These are phyloP conservation scores for Myanophis thanlyinensis DNA, from an alignment of 2,113 vertebrate species.

Conservation along the genomic window DNA sequence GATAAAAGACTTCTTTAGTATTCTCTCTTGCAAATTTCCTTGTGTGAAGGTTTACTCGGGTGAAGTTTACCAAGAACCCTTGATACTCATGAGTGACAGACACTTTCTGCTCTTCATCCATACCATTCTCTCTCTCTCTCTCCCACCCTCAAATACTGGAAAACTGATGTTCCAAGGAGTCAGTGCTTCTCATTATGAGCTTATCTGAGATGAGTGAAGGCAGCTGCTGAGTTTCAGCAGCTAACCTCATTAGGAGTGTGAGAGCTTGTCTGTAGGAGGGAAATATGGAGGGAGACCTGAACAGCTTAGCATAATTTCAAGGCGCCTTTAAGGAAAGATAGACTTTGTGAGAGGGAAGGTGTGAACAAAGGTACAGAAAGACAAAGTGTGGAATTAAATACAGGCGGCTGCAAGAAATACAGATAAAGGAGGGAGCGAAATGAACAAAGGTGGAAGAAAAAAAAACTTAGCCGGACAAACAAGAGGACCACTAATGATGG, in stretches of 20 bases:
- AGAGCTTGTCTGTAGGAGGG: not conserved
- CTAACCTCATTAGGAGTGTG: rapidly evolving
- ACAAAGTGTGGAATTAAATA: not conserved
- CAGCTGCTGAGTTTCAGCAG: not conserved
- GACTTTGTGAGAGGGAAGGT: not conserved
- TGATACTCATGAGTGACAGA: not conserved
- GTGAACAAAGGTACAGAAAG: conserved; percentile 1
- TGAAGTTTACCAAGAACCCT: not conserved
- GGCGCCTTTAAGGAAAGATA: conserved; percentile 1
- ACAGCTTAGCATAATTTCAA: conserved; percentile 14
- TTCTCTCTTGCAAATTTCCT: not conserved
- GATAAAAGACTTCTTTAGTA: not conserved
- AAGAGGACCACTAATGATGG: not conserved
- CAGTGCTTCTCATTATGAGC: conserved; percentile 21
- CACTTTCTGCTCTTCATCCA: not conserved
- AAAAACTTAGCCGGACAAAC: not conserved
- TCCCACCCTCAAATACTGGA: not conserved
- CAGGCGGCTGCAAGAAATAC: not conserved
- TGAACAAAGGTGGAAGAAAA: not conserved
- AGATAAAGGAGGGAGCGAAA: not conserved
- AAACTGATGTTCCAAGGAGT: conserved; percentile 13
- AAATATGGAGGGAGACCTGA: rapidly evolving
- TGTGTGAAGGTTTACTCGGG: not conserved
- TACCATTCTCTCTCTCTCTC: not conserved
- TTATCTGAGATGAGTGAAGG: not conserved